phyloP scores from a whole-genome alignment of 2,797 vertebrate species.

The Dipus sagitta region DNA sequence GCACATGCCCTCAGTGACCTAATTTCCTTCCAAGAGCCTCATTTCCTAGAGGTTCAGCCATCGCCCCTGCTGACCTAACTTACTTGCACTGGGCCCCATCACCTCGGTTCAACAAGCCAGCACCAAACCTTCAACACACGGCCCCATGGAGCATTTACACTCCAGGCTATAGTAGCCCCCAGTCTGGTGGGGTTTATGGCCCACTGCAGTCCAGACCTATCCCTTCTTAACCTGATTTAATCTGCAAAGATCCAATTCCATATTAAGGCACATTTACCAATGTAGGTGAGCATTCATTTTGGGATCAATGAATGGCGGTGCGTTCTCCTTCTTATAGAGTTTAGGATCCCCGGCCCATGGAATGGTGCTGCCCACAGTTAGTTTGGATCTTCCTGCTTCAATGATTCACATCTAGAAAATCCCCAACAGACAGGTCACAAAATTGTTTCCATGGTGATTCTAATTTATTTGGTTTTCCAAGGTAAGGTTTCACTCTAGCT shows the following conservation, averaged over 20 bases:
- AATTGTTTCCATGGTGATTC: too few species aligned
- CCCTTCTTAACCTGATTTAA: background rate
- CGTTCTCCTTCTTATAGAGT: too few species aligned
- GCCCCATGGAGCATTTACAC: background rate
- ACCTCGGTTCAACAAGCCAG: background rate
- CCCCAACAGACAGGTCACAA: too few species aligned
- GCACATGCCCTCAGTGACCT: background rate
- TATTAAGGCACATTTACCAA: background rate
- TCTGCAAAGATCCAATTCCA: background rate
- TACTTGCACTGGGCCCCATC: background rate
- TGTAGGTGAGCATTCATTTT: background rate
- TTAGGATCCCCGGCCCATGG: too few species aligned
- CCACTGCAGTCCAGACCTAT: background rate
- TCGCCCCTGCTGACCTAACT: background rate
- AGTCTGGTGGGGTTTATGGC: background rate
- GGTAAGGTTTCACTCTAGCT: too few species aligned
- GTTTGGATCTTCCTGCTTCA: too few species aligned
- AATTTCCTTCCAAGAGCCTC: background rate
- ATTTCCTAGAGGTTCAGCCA: too few species aligned
- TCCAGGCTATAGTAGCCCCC: background rate
- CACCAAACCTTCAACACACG: background rate
- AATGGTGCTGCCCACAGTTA: too few species aligned
- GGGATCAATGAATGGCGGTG: too few species aligned
- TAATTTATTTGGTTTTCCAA: too few species aligned
- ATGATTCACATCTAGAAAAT: too few species aligned